Evolutionary conservation across 2,797 vertebrate species (phyloP), one percentile per base, ranked within the genome.

Genomic region (Sebastes aleutianus): DNA sequence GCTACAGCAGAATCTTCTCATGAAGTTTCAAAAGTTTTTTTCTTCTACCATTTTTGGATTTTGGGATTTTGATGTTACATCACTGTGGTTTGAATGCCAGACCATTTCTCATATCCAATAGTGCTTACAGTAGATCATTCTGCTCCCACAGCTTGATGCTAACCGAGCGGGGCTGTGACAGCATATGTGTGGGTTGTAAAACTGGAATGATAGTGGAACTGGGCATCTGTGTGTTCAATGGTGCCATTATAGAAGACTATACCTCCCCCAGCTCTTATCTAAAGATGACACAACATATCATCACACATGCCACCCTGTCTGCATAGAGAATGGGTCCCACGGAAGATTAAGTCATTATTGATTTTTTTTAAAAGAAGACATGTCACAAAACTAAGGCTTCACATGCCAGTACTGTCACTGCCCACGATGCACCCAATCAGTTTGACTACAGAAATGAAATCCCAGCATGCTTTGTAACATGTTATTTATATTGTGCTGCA

Each of bases 131-230:
- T 83, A 75, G 82, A 86, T 89, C 86, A 80, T 78, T 89, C 87
- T 87, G 89, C 85, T 89, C 76, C 84, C 89, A 91, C 91, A 92
- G 89, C 85, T 88, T 90, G 89, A 82, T 83, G 85, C 80, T 83
- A 91, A 89, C 84, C 1, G 62, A 88, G 84, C 72, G 72, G 63
- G 86, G 84, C 87, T 92, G 88, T 81, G 90, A 90, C 85, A 90
- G 78, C 90, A 90, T 93, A 92, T 87, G 90, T 93, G 89, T 91
- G 88, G 91, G 92, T 82, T 91, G 89, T 85, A 91, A 91, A 93
- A 83, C 82, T 89, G 91, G 85, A 92, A 89, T 89, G 87, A 84
- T 87, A 89, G 87, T 87, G 85, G 81, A 88, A 84, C 77, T 84
- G 89, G 87, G 71, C 89, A 92, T 91, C 91, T 91, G 89, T 88